Evolutionary conservation across 2,888 invertebrate species (phyloP).

Genomic region (Andrena camellia): DNA sequence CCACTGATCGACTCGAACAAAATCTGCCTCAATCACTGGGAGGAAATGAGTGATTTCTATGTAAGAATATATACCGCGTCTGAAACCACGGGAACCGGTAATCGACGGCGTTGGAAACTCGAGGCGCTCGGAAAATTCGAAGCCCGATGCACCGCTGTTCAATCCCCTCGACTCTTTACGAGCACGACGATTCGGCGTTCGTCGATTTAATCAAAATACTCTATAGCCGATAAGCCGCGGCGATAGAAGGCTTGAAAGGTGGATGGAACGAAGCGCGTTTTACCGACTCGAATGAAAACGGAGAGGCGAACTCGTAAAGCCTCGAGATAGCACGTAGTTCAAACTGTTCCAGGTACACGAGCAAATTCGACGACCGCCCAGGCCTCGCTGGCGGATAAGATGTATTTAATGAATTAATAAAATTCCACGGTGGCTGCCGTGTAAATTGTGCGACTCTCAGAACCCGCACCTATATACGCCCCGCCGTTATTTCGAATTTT

Average conservation of each 20-base stretch:
- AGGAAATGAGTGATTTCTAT: too few relatives aligned
- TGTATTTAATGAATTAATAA: constrained; percentile 51
- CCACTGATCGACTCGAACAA: too few relatives aligned
- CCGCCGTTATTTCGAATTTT: constrained; percentile 41
- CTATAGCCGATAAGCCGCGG: constrained; percentile 9
- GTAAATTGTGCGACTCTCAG: constrained; percentile 17
- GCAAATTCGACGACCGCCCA: constrained; percentile 4
- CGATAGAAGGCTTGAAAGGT: background rate
- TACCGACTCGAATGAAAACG: constrained; percentile 9
- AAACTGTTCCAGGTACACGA: background rate
- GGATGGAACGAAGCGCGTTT: constrained; percentile 7
- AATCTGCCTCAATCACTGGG: too few relatives aligned
- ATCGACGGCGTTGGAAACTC: background rate
- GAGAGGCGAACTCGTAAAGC: constrained; percentile 31
- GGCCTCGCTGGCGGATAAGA: background rate
- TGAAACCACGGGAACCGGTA: background rate
- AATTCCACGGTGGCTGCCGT: constrained; percentile 1
- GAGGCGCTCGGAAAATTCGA: background rate
- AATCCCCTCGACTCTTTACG: background rate
- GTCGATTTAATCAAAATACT: constrained; percentile 29
- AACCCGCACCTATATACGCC: background rate
- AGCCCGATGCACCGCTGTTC: constrained; percentile 7
- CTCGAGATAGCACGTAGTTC: background rate
- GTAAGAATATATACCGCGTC: too few relatives aligned
- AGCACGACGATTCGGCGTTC: constrained; percentile 13